A percentile compares a stretch with the other conserved stretches of the same genome.
Conservation (phyloP, 2,888 invertebrate genomes). For the Papilio elwesi region DNA sequence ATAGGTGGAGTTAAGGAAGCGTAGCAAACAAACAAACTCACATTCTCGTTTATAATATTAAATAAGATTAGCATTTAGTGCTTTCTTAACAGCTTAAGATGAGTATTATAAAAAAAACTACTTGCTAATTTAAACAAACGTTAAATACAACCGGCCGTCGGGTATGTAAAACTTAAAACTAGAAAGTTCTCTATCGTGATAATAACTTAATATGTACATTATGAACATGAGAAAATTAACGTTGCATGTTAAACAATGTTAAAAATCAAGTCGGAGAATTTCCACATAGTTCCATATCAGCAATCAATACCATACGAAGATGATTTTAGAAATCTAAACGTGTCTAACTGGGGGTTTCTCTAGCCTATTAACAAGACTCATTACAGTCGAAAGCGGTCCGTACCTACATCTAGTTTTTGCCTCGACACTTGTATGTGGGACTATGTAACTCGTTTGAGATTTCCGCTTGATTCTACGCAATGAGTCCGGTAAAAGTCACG, state of each 20-base stretch:
- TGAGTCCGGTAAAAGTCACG: constrained; percentile 68
- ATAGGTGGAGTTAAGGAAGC: too few species aligned
- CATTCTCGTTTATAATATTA: too few species aligned
- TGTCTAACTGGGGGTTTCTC: constrained; percentile 63
- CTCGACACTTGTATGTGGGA: constrained; percentile 68
- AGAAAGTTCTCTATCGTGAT: constrained; percentile 35
- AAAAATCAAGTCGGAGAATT: background rate
- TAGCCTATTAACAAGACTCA: constrained; percentile 76
- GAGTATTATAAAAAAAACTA: too few species aligned
- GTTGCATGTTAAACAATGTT: constrained; percentile 4
- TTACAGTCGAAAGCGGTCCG: constrained; percentile 77
- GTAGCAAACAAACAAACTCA: too few species aligned
- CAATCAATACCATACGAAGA: constrained; percentile 69
- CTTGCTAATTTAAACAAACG: too few species aligned
- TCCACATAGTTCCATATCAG: constrained; percentile 51
- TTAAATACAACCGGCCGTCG: background rate
- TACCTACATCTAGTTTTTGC: constrained; percentile 74
- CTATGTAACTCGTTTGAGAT: constrained; percentile 68
- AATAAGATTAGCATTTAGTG: too few species aligned
- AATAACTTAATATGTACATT: background rate
- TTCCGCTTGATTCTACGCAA: constrained; percentile 67
- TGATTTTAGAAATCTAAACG: constrained; percentile 65
- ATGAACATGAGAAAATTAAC: constrained; percentile 17
- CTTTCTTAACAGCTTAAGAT: too few species aligned
- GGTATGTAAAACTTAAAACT: constrained; percentile 28